Evolutionary conservation across 2,797 vertebrate genomes (phyloP).

Genomic region (Clamator glandarius): DNA sequence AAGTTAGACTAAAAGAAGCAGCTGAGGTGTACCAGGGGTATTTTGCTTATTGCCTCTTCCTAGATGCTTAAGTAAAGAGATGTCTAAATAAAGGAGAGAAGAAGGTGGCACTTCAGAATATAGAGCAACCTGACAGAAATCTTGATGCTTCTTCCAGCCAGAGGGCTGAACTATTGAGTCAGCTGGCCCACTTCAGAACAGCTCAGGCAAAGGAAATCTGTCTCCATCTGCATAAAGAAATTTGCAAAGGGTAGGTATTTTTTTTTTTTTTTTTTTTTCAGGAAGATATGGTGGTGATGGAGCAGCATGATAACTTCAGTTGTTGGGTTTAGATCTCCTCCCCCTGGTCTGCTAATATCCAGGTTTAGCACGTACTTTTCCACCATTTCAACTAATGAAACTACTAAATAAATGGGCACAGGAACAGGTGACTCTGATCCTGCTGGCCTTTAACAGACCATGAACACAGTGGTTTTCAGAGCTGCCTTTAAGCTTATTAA

Average conservation of each 20-base stretch:
- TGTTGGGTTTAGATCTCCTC: neutral
- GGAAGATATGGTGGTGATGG: neutral
- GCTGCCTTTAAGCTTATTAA: slow-evolving; percentile 6
- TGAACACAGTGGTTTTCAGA: neutral
- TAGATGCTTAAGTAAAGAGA: neutral
- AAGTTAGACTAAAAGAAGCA: slow-evolving; percentile 14
- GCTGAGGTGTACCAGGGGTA: neutral
- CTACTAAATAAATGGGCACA: neutral
- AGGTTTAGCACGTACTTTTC: neutral
- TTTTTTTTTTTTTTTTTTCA: slow-evolving; percentile 29
- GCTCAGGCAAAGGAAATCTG: slow-evolving; percentile 40
- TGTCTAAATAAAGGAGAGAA: slow-evolving; percentile 31
- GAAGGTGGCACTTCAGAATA: slow-evolving; percentile 37
- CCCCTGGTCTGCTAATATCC: neutral
- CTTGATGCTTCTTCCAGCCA: slow-evolving; percentile 43
- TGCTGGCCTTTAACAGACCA: neutral
- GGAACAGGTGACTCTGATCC: neutral
- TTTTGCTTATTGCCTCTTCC: slow-evolving; percentile 46
- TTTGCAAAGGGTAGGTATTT: slow-evolving; percentile 2
- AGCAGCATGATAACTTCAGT: neutral
- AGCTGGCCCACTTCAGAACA: slow-evolving; percentile 52
- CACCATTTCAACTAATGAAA: neutral
- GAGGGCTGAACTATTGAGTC: slow-evolving; percentile 54
- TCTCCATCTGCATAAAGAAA: slow-evolving; percentile 35
- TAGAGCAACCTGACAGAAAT: slow-evolving; percentile 49